A percentile compares a stretch with the other conserved stretches of the same genome.
Evolutionary conservation across 2,888 invertebrate genomes (phyloP).

Genomic region (Odontomyia ornata): DNA sequence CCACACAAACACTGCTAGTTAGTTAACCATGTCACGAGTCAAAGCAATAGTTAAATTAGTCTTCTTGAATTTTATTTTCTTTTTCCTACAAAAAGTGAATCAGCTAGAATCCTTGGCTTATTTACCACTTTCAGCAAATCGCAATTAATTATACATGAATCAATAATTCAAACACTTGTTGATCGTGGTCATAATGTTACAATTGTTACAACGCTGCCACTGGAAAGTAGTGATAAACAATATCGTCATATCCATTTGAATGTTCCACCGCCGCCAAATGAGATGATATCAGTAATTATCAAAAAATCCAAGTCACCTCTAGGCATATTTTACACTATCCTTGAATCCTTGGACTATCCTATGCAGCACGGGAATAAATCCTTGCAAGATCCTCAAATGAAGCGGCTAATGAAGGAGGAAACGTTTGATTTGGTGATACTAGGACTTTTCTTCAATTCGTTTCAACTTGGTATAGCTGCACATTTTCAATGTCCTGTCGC

Average conservation of each 20-base stretch:
- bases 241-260: conserved; percentile 35
- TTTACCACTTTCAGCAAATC: conserved; percentile 61
- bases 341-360: not conserved
- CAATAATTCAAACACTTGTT: conserved; percentile 56
- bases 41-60: too few relatives aligned
- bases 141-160: conserved; percentile 61
- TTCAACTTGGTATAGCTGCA: conserved; percentile 45
- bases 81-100: too few relatives aligned
- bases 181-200: conserved; percentile 61
- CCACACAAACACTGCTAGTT: too few relatives aligned
- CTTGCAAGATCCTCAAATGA: conserved; percentile 17
- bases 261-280: conserved; percentile 9
- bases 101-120: conserved; percentile 56
- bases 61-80: too few relatives aligned
- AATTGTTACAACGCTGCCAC: conserved; percentile 56
- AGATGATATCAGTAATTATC: not conserved
- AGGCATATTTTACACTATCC: not conserved
- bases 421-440: conserved; percentile 44
- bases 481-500: conserved; percentile 49
- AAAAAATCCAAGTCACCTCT: not conserved
- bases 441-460: conserved; percentile 30
- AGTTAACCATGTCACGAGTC: too few relatives aligned
- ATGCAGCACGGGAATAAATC: not conserved
- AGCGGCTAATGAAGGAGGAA: conserved; percentile 30
- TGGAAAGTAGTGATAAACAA: conserved; percentile 44